Base-by-base conservation (phyloP, 2,113 vertebrate genomes). In the Anolis carolinensis region DNA sequence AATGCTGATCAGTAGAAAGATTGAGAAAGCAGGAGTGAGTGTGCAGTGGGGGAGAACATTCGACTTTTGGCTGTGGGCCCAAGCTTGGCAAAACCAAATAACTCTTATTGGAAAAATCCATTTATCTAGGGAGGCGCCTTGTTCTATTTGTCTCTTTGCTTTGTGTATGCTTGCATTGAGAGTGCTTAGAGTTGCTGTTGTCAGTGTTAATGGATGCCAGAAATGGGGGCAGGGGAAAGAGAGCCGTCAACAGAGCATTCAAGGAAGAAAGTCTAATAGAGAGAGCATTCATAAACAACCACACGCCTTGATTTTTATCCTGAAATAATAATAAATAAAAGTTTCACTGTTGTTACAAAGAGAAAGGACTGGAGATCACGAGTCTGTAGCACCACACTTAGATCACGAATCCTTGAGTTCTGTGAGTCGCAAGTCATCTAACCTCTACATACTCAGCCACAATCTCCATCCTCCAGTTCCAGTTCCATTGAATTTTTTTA, bases 11-110 rank as follows among this genome's bases (percentile, higher is more conserved):
- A 90, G 21, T 3, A 11, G 48, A 32, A 21, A 34, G 50, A 20
- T 50, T 44, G 50, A 21, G 0, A 70, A 34, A 80, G 74, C 14
- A n/a, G 3, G 30, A 71, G 68, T 14, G 63, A 68, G 36, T 59
- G 55, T 59, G 55, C 55, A 14, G 55, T 59, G 55, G 3, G 55
- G 55, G 55, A 48, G 27, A 50, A 14, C 48, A 10, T 8, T 59
- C 4, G 48, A 30, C 63, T 65, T 36, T 81, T 9, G 0, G 76
- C 21, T 48, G 25, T 68, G 39, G 34, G 18, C 27, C 30, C 0
- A 1, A 27, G 27, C 81, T 6, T 0, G 0, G 1, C 62, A 87
- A 48, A 86, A 81, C 27, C 7, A 27, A 5, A 0, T 13, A 3
- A 0, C 48, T n/a, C 36, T 86, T 89, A 80, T n/a, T 83, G 76